Base-by-base conservation (phyloP, 2,797 vertebrate genomes). In the Spea hammondii region DNA sequence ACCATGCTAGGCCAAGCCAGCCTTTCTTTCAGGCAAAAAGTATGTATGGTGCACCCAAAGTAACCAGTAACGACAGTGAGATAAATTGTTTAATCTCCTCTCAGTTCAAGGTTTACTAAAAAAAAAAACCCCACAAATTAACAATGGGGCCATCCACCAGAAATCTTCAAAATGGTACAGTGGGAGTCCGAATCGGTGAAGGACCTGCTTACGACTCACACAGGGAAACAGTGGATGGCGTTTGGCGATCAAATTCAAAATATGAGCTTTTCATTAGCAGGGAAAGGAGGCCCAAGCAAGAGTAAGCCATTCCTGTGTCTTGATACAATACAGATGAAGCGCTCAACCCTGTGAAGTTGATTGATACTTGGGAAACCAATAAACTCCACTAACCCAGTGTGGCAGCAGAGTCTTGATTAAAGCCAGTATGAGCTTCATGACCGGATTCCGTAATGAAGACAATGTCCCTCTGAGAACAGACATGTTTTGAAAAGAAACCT, bases 291-390 rank as follows among this genome's bases (percentile, higher is more conserved):
- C 48, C 44, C 60, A n/a, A 70, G 4, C 32, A 74, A 72, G 60
- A 66, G 4, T 74, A 76, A 5, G 55, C 46, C 0, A 0, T 49
- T 8, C 65, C 53, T 72, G 55, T 64, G 54, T 4, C 78, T 12
- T 62, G 14, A 5, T 68, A 70, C 62, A 17, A 64, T 83, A 80
- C 74, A 1, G 55, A 71, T 77, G 82, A 80, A 77, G 83, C n/a
- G 67, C 54, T 76, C 68, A 65, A 59, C 74, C 44, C 77, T 83
- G 79, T 84, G 51, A 85, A 71, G 8, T 14, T 84, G 77, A 47
- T 70, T 65, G 65, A 49, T 8, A 11, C 62, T 55, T 83, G 75
- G 80, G 57, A 62, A 84, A 11, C 5, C 81, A 60, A 8, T 78
- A 51, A 85, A 74, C 8, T 64, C 4, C 53, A 64, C 11, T 71